Conservation (phyloP, 1,140 invertebrate genomes). For the Euura lappo region DNA sequence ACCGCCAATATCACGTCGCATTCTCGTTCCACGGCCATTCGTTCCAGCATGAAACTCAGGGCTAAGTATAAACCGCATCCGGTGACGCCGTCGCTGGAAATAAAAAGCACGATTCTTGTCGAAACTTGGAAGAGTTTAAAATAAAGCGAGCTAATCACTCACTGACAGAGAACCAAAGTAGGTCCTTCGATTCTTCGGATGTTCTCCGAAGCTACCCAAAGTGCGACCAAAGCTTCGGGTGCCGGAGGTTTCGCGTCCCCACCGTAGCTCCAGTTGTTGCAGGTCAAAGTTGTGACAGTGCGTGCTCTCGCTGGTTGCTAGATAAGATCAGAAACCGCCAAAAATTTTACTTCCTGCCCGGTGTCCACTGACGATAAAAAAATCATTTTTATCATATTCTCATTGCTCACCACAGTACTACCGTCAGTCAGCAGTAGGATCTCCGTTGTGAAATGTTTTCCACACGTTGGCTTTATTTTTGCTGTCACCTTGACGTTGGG, state of each 20-base stretch:
- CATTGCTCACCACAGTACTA: conserved; percentile 29
- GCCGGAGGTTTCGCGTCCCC: conserved; percentile 28
- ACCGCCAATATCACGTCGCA: conserved; percentile 51
- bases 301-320: conserved; percentile 15
- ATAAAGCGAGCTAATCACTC: conserved; percentile 10
- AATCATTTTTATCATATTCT: neutral
- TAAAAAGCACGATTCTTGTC: too few relatives aligned
- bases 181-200: conserved; percentile 31
- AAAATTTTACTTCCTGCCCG: too few relatives aligned
- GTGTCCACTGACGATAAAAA: too few relatives aligned
- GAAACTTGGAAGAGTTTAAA: too few relatives aligned
- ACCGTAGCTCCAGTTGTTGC: conserved; percentile 32
- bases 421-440: conserved; percentile 31
- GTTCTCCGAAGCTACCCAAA: conserved; percentile 37
- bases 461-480: conserved; percentile 17
- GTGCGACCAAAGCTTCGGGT: conserved; percentile 26
- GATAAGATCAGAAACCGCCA: neutral
- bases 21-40: conserved; percentile 50
- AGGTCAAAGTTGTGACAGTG: conserved; percentile 32
- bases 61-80: conserved; percentile 48
- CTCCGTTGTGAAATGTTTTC: conserved; percentile 25
- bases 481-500: conserved; percentile 35
- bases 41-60: conserved; percentile 48
- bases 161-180: conserved; percentile 39
- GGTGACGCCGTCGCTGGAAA: conserved; percentile 44